These are phyloP conservation scores for Xiphophorus couchianus DNA, from an alignment of 2,113 vertebrate species.

Conservation along the genomic window DNA sequence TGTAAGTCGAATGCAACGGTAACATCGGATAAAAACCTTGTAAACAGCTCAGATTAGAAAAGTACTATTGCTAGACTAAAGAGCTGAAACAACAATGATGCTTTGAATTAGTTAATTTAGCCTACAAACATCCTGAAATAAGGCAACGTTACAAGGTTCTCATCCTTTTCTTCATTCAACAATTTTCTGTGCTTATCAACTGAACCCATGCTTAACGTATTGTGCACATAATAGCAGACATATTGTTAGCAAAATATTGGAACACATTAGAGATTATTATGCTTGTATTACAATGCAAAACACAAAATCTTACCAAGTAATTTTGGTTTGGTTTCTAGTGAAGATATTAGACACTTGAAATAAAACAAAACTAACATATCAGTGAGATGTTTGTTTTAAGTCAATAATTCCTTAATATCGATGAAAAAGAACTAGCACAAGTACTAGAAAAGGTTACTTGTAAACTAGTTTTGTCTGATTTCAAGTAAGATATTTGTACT, in stretches of 20 bases:
- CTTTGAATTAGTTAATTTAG: background rate
- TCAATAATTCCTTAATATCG: too few species aligned
- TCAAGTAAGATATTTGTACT: too few species aligned
- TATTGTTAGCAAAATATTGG: constrained; percentile 4
- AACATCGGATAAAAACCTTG: constrained; percentile 13
- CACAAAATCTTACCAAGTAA: background rate
- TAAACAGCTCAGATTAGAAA: background rate
- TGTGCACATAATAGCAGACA: constrained; percentile 17
- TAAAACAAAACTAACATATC: too few species aligned
- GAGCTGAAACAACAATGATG: background rate
- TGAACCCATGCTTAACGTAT: constrained; percentile 11
- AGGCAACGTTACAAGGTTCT: constrained; percentile 24
- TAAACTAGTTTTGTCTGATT: too few species aligned
- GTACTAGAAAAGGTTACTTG: too few species aligned
- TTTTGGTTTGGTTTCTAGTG: too few species aligned
- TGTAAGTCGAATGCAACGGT: background rate
- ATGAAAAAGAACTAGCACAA: too few species aligned
- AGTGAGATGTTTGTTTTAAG: too few species aligned
- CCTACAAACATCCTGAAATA: background rate
- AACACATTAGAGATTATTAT: background rate
- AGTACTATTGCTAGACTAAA: background rate
- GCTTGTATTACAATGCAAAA: background rate
- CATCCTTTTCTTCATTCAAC: background rate
- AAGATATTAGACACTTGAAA: too few species aligned
- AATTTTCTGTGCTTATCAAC: background rate